Conservation (phyloP, 2,113 vertebrate genomes). For the Lagopus muta region DNA sequence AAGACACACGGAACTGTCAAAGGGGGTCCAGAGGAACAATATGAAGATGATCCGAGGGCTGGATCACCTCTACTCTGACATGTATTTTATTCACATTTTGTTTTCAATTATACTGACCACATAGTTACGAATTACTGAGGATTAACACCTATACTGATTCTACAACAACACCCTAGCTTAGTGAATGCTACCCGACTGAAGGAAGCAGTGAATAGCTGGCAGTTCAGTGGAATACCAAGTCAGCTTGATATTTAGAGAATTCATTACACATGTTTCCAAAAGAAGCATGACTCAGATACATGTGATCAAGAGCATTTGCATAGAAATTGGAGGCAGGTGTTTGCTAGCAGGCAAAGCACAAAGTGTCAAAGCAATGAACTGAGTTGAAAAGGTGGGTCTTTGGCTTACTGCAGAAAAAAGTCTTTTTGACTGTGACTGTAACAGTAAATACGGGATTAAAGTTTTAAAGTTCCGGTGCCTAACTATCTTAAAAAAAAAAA, state of each 20-base stretch:
- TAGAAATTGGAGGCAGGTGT: not conserved
- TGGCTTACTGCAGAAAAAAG: not conserved
- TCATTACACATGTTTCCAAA: not conserved
- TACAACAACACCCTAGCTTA: not conserved
- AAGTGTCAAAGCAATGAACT: not conserved
- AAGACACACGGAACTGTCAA: not conserved
- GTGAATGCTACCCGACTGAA: not conserved
- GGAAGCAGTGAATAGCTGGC: not conserved
- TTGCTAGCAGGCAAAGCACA: not conserved
- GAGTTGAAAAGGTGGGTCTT: not conserved
- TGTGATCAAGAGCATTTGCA: constrained; percentile 14
- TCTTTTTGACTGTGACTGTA: not conserved
- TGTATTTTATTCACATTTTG: not conserved
- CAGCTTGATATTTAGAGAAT: not conserved
- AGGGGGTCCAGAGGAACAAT: not conserved
- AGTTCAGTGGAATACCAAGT: not conserved
- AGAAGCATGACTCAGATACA: constrained; percentile 7
- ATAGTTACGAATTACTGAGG: not conserved
- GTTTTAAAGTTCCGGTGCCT: not conserved
- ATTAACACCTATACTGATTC: not conserved
- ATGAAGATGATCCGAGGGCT: not conserved
- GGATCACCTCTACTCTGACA: not conserved
- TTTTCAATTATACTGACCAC: not conserved
- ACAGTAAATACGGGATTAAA: not conserved
- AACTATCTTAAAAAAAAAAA: not conserved